Conservation (phyloP, 2,797 vertebrate genomes). For the Acanthurus leucopareius region DNA sequence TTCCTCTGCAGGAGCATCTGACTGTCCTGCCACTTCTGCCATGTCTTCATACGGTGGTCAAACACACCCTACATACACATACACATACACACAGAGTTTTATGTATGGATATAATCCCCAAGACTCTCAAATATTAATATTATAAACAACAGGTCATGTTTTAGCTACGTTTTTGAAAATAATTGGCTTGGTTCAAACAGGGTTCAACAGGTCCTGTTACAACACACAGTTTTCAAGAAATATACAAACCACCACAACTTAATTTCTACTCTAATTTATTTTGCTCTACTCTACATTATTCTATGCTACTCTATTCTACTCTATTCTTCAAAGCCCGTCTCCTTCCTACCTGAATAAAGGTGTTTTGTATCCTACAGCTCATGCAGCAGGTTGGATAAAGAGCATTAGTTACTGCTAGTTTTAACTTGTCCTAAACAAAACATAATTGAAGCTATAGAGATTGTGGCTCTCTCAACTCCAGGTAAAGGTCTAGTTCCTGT, state of each 20-base stretch:
- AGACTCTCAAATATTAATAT: too few species aligned
- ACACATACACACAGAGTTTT: conserved; percentile 7
- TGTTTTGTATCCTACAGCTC: conserved; percentile 9
- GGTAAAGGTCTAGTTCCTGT: background rate
- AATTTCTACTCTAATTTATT: too few species aligned
- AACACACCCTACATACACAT: conserved; percentile 89
- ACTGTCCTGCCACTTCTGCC: conserved; percentile 98
- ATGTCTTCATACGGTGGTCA: conserved; percentile 96
- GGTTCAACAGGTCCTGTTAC: background rate
- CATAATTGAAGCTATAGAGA: background rate
- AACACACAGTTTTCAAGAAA: background rate
- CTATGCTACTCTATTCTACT: background rate
- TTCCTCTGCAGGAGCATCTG: conserved; percentile 96
- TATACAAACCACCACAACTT: background rate
- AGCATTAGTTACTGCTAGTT: background rate
- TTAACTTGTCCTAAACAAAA: background rate
- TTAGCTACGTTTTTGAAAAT: background rate
- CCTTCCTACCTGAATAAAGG: conserved; percentile 13
- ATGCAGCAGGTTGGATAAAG: background rate
- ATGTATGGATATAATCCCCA: background rate
- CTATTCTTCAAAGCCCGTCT: too few species aligned
- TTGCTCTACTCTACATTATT: background rate
- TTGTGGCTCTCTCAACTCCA: background rate
- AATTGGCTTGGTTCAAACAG: background rate
- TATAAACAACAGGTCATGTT: too few species aligned